Base-by-base conservation (phyloP, 2,888 invertebrate genomes). In the Cephonodes hylas region DNA sequence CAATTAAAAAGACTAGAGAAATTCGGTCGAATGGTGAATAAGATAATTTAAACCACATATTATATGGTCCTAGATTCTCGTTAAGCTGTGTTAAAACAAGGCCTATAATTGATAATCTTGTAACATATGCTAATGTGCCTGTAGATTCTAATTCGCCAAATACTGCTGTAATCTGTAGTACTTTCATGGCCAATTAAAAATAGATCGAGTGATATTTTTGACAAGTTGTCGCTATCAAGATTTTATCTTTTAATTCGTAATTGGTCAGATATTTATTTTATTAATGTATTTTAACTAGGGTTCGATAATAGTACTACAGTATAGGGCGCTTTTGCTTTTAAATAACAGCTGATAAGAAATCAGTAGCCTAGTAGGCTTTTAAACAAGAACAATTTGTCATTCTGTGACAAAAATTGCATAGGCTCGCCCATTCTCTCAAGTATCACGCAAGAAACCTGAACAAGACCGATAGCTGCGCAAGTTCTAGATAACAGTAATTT, bases 401-500 rank as follows among this genome's bases (percentile, higher is more conserved):
- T 38, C 10, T 42, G 38, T 25, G 46, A 48, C 61, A 61, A 61
- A 61, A 61, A 61, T 45, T 10, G 13, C 13, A 53, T 15, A 61
- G 46, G 44, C 23, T 38, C 10, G 58, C 18, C 58, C 58, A 4
- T 58, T 58, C 34, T n/a, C 34, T 34, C 22, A 22, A 18, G 58
- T 45, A 61, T 46, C 45, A 45, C 58, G 58, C 46, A 38, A 61
- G 31, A 20, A 20, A 34, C 38, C 18, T 57, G 23, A 38, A 59
- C 58, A 44, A 59, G 45, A 61, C 20, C 46, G n/a, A 61, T 46
- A 45, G 45, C 25, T n/a, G 46, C 3, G 18, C 46, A 34, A 58
- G 22, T 1, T 10, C 5, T n/a, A 61, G 61, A 61, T 61, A 61
- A 61, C 38, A 58, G 20, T 48, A 31, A 45, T 46, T 45, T 56